Percentiles rank a stretch among this genome's conserved stretches.
Conservation (phyloP, 2,797 vertebrate species). For the Sarcoramphus papa region DNA sequence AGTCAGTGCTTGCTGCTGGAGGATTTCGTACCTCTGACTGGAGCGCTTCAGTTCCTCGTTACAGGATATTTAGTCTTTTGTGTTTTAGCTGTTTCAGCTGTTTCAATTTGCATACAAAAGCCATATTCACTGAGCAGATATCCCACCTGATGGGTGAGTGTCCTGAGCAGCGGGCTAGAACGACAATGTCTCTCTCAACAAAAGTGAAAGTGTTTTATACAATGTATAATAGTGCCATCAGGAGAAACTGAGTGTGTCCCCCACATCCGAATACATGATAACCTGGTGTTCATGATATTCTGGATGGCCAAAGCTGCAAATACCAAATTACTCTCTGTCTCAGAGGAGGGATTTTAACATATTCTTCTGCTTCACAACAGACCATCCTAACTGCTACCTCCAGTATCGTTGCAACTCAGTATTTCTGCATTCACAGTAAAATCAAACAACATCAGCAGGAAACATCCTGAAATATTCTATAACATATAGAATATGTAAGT, state of each 20-base stretch:
- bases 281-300: background rate
- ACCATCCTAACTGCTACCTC: background rate
- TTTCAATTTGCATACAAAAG: background rate
- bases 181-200: background rate
- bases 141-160: background rate
- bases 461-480: background rate
- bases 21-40: background rate
- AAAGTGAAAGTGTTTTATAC: background rate
- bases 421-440: background rate
- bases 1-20: background rate
- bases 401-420: background rate
- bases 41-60: background rate
- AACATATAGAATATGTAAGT: background rate
- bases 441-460: background rate
- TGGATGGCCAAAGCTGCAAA: background rate
- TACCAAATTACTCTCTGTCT: background rate
- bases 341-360: background rate
- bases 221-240: background rate
- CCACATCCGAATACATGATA: background rate
- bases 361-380: background rate
- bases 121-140: background rate
- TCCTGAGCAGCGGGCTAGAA: background rate
- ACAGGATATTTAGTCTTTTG: background rate
- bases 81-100: background rate
- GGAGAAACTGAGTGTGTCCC: background rate